Evolutionary conservation across 2,888 invertebrate species (phyloP).

Genomic region (Apoda limacodes): DNA sequence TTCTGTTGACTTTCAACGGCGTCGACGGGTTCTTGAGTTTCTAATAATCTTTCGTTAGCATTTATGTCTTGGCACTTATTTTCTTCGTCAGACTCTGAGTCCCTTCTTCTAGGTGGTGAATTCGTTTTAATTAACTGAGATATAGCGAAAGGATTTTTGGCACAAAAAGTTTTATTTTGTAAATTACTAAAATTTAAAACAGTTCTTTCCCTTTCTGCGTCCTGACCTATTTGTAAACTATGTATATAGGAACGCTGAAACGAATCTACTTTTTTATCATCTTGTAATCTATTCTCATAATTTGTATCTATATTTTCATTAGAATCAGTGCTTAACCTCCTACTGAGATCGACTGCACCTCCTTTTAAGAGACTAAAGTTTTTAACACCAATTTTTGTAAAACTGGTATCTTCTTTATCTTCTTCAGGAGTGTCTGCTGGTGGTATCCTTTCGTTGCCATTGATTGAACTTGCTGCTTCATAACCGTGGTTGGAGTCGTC

Average conservation of each 20-base stretch:
- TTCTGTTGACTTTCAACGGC: conserved; percentile 41
- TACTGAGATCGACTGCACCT: conserved; percentile 60
- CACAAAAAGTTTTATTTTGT: conserved; percentile 65
- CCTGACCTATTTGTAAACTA: conserved; percentile 55
- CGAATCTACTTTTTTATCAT: conserved; percentile 54
- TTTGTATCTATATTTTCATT: conserved; percentile 64
- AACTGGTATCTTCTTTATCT: conserved; percentile 37
- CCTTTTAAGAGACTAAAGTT: conserved; percentile 61
- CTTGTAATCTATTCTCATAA: conserved; percentile 56
- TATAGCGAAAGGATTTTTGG: conserved; percentile 69
- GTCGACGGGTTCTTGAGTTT: conserved; percentile 45
- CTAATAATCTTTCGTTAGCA: conserved; percentile 53
- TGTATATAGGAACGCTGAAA: conserved; percentile 64
- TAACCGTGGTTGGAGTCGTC: conserved; percentile 58
- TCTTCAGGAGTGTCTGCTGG: conserved; percentile 38
- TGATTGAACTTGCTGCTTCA: conserved; percentile 41
- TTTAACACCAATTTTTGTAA: conserved; percentile 60
- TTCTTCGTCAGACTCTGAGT: conserved; percentile 58
- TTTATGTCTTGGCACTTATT: conserved; percentile 61
- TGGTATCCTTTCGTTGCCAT: conserved; percentile 51
- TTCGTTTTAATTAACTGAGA: conserved; percentile 67
- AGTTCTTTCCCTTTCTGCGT: conserved; percentile 46
- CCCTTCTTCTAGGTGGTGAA: conserved; percentile 65
- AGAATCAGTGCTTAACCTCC: conserved; percentile 62
- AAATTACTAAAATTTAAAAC: conserved; percentile 60